Base-by-base conservation (phyloP, 1,140 invertebrate species). In the Oreohelix idahoensis region DNA sequence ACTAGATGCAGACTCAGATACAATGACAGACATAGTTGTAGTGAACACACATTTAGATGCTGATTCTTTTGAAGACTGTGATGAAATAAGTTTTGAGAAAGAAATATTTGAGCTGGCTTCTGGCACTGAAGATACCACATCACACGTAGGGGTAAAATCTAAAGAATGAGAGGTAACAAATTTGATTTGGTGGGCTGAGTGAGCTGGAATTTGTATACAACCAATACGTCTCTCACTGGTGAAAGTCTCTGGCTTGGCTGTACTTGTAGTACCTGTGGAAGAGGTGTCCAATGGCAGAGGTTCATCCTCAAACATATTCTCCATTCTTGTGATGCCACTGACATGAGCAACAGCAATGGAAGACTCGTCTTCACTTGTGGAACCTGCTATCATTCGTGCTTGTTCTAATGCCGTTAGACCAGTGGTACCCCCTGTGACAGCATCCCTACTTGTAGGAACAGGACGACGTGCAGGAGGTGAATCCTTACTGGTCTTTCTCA, bases 371-470 rank as follows among this genome's bases (percentile, higher is more conserved):
- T 80, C 79, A 71, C 79, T 80, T 39, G 32, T 45, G 11, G 79
- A 80, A 2, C 79, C 66, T 45, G 79, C 79, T 36, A 80, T 80
- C 69, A 42, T 39, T 29, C 79, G 35, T 23, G 79, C 79, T 71
- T 80, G 79, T 29, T 80, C 79, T 26, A 80, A 45, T 0, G 79
- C 79, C 13, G 63, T 71, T 15, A 80, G 45, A 29, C 79, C 79
- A 23, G 79, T 71, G 1, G 63, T 29, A 10, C 69, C 69, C 38
- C 79, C 69, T 51, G 79, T 80, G 2, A 80, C 79, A n/a, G 79
- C 63, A 66, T 79, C 77, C 11, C 77, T 20, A 39, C 39, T 20
- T 26, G 35, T 36, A 29, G 51, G 77, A 36, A 38, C 20, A n/a
- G 32, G 39, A 15, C 29, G 32, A 26, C 51, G 58, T 11, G 58